Evolutionary conservation across 2,113 vertebrate genomes (phyloP).

Genomic region (Zosterops lateralis): DNA sequence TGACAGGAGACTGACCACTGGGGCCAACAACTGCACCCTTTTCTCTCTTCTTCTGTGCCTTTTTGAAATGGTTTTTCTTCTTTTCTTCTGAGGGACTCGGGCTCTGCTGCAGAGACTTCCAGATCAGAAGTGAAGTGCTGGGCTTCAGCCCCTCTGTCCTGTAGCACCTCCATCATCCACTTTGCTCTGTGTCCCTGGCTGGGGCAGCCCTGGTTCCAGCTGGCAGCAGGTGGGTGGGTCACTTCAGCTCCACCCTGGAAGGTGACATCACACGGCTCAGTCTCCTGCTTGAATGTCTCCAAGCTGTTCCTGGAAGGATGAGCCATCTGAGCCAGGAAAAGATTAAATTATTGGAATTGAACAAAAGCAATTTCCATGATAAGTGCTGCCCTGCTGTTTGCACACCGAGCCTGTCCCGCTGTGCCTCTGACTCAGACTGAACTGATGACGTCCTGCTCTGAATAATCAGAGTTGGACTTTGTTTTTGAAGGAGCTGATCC

Average conservation of each 20-base stretch:
- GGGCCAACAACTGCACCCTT: neutral
- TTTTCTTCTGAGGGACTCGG: neutral
- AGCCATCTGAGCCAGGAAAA: constrained; percentile 10
- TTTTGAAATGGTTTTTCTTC: neutral
- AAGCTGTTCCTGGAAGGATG: constrained; percentile 43
- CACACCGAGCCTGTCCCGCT: neutral
- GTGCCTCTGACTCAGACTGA: neutral
- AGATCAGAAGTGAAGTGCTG: neutral
- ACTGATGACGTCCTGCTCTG: neutral
- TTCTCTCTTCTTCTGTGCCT: neutral
- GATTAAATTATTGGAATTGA: neutral
- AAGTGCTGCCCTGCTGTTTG: neutral
- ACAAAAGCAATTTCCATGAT: neutral
- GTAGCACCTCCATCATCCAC: neutral
- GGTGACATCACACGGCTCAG: neutral
- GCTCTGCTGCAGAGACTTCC: neutral
- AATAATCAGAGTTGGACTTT: neutral
- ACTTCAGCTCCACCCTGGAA: neutral
- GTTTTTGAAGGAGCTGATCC: neutral
- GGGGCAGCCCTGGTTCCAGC: neutral
- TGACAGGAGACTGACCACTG: neutral
- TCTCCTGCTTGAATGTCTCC: neutral
- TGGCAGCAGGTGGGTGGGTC: neutral
- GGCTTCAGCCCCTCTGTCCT: neutral
- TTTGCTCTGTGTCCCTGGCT: neutral